Evolutionary conservation across 2,113 vertebrate species (phyloP), one percentile per base, ranked within the genome.

Genomic region (Lota lota): DNA sequence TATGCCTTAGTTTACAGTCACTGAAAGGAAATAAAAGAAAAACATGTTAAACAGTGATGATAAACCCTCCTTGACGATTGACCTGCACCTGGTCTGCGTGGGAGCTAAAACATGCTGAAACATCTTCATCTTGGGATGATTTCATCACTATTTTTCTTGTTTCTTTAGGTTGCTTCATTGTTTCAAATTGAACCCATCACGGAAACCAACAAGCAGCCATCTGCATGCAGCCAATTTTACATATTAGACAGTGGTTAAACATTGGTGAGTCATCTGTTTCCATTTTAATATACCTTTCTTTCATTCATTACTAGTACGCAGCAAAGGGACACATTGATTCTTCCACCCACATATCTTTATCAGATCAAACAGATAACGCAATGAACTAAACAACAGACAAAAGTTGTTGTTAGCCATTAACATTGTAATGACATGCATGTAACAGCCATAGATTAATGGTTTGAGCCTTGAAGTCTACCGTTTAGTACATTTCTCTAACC

Each of bases 231-330:
- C 62, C 33, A 14, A 20, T 28, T 2, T 20, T n/a, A 24, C 4
- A 11, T 36, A n/a, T 54, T 63, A 61, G 59, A 16, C 15, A 61
- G 70, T 51, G 56, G 63, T 72, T 67, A 61, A 28, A 4, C 28
- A 58, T 33, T 21, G 63, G 47, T 80, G 78, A 83, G 59, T 79
- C 72, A 79, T 65, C 54, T 20, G 12, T 14, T 63, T 21, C 40
- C 40, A 8, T 47, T 16, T 61, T 20, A 19, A 50, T 51, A 28
- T 14, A 1, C 59, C 20, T 28, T 53, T 73, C 24, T 56, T 66
- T 14, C 64, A 18, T 54, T 75, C 19, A 75, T 28, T 71, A 54
- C 69, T 62, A 53, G 5, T 69, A 16, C 11, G 22, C 54, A 47
- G 40, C 40, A 47, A 47, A 47, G 10, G 40, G 10, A 47, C 1